Evolutionary conservation across 2,797 vertebrate species (phyloP).

Genomic region (Rhabdophis nuchalis): DNA sequence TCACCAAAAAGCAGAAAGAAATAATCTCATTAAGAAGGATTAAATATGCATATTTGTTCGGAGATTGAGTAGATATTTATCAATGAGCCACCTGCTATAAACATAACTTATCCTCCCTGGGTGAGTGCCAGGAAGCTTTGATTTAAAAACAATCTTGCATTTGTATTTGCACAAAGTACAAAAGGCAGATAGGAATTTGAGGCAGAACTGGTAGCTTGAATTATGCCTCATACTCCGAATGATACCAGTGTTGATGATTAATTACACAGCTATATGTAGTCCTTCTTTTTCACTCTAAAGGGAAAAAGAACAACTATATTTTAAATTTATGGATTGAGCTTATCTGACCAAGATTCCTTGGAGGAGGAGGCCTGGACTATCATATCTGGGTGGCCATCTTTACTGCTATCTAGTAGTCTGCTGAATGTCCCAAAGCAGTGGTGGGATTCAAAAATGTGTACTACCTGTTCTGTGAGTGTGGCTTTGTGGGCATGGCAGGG

Average conservation of each 20-base stretch:
- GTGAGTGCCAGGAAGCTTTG: not conserved
- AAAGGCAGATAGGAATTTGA: constrained; percentile 8
- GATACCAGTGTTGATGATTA: constrained; percentile 1
- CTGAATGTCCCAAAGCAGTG: not conserved
- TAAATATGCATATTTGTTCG: constrained; percentile 9
- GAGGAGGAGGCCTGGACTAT: not conserved
- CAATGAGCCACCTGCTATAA: not conserved
- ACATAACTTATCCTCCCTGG: constrained; percentile 6
- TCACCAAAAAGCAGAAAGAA: not conserved
- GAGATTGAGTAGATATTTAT: constrained; percentile 1
- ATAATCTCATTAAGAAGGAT: not conserved
- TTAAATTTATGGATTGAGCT: not conserved
- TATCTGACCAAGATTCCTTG: not conserved
- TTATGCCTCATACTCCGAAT: constrained; percentile 18
- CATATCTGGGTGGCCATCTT: not conserved
- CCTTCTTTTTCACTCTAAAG: not conserved
- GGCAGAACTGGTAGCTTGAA: constrained; percentile 18
- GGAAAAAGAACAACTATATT: not conserved
- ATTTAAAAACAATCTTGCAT: not conserved
- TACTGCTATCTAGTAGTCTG: not conserved
- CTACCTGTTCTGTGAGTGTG: no score
- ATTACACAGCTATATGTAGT: not conserved
- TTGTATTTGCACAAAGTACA: constrained; percentile 11
- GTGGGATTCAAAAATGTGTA: no score
- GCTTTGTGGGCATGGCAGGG: no score